These are phyloP conservation scores for human DNA, from an alignment of 2,113 vertebrate species.

Conservation along the genomic window DNA sequence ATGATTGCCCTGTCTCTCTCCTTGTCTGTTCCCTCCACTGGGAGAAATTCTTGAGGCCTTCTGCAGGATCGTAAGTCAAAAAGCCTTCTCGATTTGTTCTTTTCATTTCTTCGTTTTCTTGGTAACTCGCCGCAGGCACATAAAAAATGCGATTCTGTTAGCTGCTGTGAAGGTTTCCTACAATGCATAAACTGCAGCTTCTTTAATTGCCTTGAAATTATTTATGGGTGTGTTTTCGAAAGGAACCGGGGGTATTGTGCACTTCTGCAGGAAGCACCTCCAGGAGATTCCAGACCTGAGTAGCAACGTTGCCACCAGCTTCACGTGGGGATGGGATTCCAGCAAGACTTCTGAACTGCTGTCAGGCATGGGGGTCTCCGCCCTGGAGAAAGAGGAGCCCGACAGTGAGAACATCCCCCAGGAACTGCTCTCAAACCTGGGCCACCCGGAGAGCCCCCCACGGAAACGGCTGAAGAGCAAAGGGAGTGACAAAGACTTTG, in stretches of 20 bases:
- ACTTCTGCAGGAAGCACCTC: constrained; percentile 85
- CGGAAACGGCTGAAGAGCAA: constrained; percentile 84
- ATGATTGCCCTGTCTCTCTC: background rate
- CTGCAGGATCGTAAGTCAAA: constrained; percentile 33
- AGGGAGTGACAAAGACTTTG: constrained; percentile 87
- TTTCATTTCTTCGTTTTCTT: constrained; percentile 30
- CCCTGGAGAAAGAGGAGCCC: constrained; percentile 83
- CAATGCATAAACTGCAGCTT: background rate
- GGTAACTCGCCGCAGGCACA: background rate
- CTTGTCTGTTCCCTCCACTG: background rate
- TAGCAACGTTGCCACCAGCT: constrained; percentile 80
- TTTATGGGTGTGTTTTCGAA: constrained; percentile 34
- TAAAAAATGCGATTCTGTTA: constrained; percentile 13
- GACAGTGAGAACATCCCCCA: constrained; percentile 89
- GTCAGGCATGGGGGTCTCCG: constrained; percentile 79
- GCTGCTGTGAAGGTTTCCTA: constrained; percentile 1
- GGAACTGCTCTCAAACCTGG: constrained; percentile 84
- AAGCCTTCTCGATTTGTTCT: background rate
- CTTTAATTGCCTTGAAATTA: constrained; percentile 24
- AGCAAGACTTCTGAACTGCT: constrained; percentile 79
- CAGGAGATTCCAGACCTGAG: constrained; percentile 86
- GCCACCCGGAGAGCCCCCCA: constrained; percentile 79
- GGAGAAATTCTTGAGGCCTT: constrained; percentile 41
- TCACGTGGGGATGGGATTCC: constrained; percentile 80
- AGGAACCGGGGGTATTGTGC: constrained; percentile 39